A percentile compares a stretch with the other conserved stretches of the same genome.
Conservation (phyloP, 2,888 invertebrate species). For the Hyalella azteca region DNA sequence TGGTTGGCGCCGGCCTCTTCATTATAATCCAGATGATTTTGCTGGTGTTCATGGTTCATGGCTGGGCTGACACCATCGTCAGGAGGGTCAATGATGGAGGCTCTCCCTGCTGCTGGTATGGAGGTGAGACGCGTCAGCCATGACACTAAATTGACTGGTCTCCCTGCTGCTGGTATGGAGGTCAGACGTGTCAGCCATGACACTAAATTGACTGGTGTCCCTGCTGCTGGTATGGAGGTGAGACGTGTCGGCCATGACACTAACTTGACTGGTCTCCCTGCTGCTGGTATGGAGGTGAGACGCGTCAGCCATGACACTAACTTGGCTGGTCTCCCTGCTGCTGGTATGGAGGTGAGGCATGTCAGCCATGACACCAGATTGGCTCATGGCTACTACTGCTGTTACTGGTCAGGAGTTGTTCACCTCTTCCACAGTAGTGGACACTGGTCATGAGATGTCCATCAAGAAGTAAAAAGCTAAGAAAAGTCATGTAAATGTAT, state of each 20-base stretch:
- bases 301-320: constrained; percentile 29
- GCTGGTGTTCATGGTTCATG: constrained; percentile 65
- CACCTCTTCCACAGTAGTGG: too few species aligned
- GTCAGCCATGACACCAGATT: too few species aligned
- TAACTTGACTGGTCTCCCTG: neutral
- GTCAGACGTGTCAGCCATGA: constrained; percentile 56
- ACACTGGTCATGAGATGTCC: too few species aligned
- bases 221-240: constrained; percentile 36
- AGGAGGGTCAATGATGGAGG: constrained; percentile 60
- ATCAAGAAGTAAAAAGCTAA: too few species aligned
- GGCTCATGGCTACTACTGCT: too few species aligned
- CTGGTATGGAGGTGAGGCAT: neutral
- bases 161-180: neutral
- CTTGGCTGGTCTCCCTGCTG: neutral
- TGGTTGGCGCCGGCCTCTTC: constrained; percentile 64
- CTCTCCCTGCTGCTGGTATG: constrained; percentile 62
- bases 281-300: constrained; percentile 46
- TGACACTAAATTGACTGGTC: neutral
- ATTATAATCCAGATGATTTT: constrained; percentile 64
- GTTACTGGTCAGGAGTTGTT: too few species aligned
- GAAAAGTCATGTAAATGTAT: too few species aligned
- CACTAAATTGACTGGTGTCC: neutral
- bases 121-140: constrained; percentile 62
- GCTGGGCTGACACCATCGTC: constrained; percentile 63
- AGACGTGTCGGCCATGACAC: constrained; percentile 49